phyloP scores from a whole-genome alignment of 2,113 vertebrate species.

The Suricata suricatta region DNA sequence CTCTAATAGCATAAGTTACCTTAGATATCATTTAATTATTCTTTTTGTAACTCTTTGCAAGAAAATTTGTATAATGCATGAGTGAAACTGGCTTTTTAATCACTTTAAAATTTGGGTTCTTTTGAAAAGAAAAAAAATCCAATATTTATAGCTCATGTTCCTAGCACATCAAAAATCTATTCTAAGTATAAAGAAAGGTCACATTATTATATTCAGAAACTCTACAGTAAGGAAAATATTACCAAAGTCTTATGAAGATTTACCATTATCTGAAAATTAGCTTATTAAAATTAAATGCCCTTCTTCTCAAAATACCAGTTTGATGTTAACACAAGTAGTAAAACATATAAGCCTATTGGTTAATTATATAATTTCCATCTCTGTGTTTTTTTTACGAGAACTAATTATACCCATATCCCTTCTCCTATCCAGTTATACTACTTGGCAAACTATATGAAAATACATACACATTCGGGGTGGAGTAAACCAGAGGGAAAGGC shows the following conservation, averaged over 20 bases:
- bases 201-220: conserved; percentile 48
- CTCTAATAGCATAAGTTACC: conserved; percentile 43
- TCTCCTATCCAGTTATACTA: not conserved
- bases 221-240: conserved; percentile 57
- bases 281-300: conserved; percentile 33
- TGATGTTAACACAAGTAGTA: conserved; percentile 5
- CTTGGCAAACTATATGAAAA: conserved; percentile 7
- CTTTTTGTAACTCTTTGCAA: conserved; percentile 57
- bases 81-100: conserved; percentile 55
- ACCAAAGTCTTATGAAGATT: conserved; percentile 15
- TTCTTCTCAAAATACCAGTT: conserved; percentile 30
- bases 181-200: conserved; percentile 67
- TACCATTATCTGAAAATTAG: conserved; percentile 41
- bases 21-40: conserved; percentile 51
- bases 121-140: conserved; percentile 45
- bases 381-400: not conserved
- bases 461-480: not conserved
- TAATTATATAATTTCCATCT: not conserved
- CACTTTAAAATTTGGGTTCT: conserved; percentile 56
- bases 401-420: not conserved
- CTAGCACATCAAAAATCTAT: conserved; percentile 62
- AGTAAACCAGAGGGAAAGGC: not conserved
- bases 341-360: not conserved
- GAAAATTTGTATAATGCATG: conserved; percentile 59
- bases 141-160: conserved; percentile 59